Evolutionary conservation across 2,113 vertebrate species (phyloP).

Genomic region (Barbus barbus): DNA sequence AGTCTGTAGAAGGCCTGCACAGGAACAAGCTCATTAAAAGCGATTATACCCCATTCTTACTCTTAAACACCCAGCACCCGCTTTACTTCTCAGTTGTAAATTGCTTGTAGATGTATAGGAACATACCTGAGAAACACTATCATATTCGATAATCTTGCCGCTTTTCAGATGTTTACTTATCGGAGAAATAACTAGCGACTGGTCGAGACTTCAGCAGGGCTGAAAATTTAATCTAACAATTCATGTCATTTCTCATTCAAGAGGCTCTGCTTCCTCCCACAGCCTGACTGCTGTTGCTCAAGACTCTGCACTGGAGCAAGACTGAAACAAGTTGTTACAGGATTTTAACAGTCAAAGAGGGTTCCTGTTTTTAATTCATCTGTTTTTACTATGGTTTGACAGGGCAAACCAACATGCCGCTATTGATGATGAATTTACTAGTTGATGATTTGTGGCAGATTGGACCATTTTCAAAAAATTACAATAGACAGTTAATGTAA

Average conservation of each 20-base stretch:
- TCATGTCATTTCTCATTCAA: conserved; percentile 20
- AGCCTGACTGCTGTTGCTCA: conserved; percentile 47
- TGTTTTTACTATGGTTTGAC: conserved; percentile 33
- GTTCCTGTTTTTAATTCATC: conserved; percentile 59
- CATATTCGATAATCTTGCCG: neutral
- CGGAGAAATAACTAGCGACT: conserved; percentile 11
- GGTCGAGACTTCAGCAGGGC: conserved; percentile 19
- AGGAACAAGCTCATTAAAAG: conserved; percentile 80
- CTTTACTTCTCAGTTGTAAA: conserved; percentile 41
- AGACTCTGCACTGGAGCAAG: conserved; percentile 54
- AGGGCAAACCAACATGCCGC: neutral
- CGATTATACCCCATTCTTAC: conserved; percentile 74
- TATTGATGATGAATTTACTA: conserved; percentile 6
- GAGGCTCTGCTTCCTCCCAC: conserved; percentile 38
- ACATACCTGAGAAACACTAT: conserved; percentile 1
- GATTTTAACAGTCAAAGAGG: conserved; percentile 59
- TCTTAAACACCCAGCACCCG: conserved; percentile 69
- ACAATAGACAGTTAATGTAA: neutral
- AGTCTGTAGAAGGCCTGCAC: conserved; percentile 68
- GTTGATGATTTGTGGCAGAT: neutral
- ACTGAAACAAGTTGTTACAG: conserved; percentile 55
- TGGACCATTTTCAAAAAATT: neutral
- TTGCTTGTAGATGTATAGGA: neutral
- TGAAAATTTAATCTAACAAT: conserved; percentile 38
- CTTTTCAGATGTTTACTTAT: conserved; percentile 37